Evolutionary conservation across 2,888 invertebrate genomes (phyloP), one percentile per base, ranked within the genome.

Genomic region (Drosophila neutralis): DNA sequence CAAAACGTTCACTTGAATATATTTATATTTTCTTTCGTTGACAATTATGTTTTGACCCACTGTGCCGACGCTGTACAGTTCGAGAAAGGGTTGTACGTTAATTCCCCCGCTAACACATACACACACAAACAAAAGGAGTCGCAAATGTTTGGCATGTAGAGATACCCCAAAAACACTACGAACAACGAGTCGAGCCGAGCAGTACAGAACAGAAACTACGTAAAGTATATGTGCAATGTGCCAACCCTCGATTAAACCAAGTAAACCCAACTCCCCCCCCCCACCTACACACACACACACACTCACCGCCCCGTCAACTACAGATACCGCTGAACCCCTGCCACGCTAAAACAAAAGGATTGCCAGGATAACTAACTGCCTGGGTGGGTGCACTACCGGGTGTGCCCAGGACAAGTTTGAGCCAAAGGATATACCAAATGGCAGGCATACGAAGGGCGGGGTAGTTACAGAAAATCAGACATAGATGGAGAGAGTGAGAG

Each of bases 91-190:
- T 84, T 84, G 87, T 69, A 80, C 64, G 49, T 62, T 58, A 52
- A 61, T 51, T 69, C 35, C 65, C 54, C 63, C 63, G 58, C 58
- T 21, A 15, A 59, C 27, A 40, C 33, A 21, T 48, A 45, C 40
- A 42, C 29, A 27, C 49, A 40, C 42, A 40, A 48, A 57, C 45
- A 54, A 31, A 21, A 24, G 54, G 36, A 69, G 58, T 58, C 56
- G 73, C 61, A 76, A 81, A 78, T 80, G 84, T 84, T 87, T 87
- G 87, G 76, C 80, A 78, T 87, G 80, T 84, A 87, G 77, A 83
- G 87, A 87, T 87, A 83, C 76, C 67, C 35, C 35, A 53, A 53
- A 64, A 78, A 36, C 76, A 67, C 67, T 70, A 62, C 73, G 73
- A 73, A 83, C 81, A 67, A 67, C 70, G 71, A 78, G 70, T 71